Evolutionary conservation across 2,113 vertebrate species (phyloP).

Genomic region (Chlamydotis undulata): DNA sequence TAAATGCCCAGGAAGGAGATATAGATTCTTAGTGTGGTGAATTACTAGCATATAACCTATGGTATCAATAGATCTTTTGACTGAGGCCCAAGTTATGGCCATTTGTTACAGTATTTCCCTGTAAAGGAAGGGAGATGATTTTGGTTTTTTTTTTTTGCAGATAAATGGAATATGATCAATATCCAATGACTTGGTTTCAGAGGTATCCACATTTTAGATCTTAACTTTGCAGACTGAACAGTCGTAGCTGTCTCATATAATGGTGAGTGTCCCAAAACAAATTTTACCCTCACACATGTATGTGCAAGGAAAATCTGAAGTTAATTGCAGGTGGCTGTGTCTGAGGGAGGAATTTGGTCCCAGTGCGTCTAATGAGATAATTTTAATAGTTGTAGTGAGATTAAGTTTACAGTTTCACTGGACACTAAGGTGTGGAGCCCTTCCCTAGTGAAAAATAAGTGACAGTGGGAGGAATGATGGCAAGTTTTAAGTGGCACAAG

Average conservation of each 20-base stretch:
- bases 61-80: background rate
- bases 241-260: background rate
- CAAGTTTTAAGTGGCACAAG: background rate
- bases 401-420: background rate
- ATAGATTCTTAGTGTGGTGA: rapidly evolving
- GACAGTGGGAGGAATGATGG: background rate
- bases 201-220: background rate
- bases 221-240: background rate
- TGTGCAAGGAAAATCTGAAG: background rate
- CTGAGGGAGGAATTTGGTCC: background rate
- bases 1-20: background rate
- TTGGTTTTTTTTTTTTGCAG: background rate
- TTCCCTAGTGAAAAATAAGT: background rate
- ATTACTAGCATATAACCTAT: background rate
- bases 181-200: background rate
- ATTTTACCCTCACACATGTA: background rate
- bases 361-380: background rate
- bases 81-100: background rate
- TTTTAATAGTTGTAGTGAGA: background rate
- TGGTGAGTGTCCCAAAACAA: background rate
- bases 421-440: background rate
- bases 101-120: background rate
- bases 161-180: background rate
- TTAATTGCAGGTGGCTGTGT: background rate
- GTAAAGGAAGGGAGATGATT: background rate